Base-by-base conservation (phyloP, 2,113 vertebrate genomes). In the Ifrita kowaldi region DNA sequence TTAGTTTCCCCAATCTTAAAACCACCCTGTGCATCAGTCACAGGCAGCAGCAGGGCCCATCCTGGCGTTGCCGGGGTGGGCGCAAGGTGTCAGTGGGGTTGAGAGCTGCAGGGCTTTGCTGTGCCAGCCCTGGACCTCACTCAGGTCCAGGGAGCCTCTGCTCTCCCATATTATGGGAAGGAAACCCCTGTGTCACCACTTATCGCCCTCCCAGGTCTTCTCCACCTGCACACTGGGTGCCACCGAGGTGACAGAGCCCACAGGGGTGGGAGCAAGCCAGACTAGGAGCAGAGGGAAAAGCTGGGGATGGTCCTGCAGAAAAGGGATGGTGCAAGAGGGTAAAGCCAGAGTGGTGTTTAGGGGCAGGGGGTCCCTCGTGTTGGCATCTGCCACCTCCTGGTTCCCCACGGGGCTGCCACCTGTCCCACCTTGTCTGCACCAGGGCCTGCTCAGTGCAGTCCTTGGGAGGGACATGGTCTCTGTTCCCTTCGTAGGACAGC, bases 61-160 rank as follows among this genome's bases (percentile, higher is more conserved):
- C 10, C 24, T 1, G 1, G 11, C 8, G 2, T 4, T 44, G 46
- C 32, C 1, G 1, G 10, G 6, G 12, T 21, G 32, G 63, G 24
- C 16, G 12, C 1, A 8, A 56, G n/a, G 26, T 17, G 5, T 13
- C 47, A 68, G 28, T 1, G 2, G 46, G 27, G 15, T n/a, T 60
- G 37, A 49, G 59, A 64, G n/a, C 37, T 50, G 35, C 76, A 69
- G 37, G 49, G 33, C 13, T 50, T 60, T 78, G 42, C 47, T 73
- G 16, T 59, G 57, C 35, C 3, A 7, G 63, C 15, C 35, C 44
- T 69, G 37, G 33, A 23, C 16, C 16, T 75, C 50, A 9, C 16
- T 65, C 46, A 35, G 41, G 44, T 5, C 22, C 47, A 11, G 22
- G 26, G 16, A 63, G 19, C 32, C 47, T 49, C 37, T 55, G 17